Conservation (phyloP, 2,888 invertebrate genomes). For the Toxonevra muliebris region DNA sequence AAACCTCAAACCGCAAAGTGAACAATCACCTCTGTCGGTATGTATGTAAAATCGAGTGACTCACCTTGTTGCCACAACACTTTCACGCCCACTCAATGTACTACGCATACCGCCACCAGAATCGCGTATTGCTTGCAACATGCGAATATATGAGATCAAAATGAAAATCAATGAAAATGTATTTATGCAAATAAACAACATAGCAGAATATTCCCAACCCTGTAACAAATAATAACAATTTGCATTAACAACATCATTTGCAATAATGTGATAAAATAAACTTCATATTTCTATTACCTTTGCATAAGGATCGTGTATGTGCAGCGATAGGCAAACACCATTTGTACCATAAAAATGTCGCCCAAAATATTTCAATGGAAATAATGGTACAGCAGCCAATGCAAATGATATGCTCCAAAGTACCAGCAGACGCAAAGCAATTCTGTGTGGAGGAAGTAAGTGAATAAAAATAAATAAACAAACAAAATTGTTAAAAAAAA, state of each 20-base stretch:
- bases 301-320: constrained; percentile 71
- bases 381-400: constrained; percentile 67
- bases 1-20: not conserved
- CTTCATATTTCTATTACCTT: constrained; percentile 56
- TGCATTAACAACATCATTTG: not conserved
- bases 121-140: constrained; percentile 69
- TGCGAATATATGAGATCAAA: constrained; percentile 68
- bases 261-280: not conserved
- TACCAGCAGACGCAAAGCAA: constrained; percentile 65
- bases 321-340: constrained; percentile 70
- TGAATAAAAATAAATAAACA: not conserved
- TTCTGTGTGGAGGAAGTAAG: constrained; percentile 52
- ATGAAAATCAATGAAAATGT: constrained; percentile 69
- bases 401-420: constrained; percentile 67
- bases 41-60: constrained; percentile 13
- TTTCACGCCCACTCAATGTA: constrained; percentile 69
- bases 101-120: constrained; percentile 70
- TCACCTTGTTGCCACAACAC: constrained; percentile 68
- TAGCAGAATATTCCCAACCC: constrained; percentile 72
- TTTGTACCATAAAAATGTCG: constrained; percentile 70
- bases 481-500: not conserved
- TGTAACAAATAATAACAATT: constrained; percentile 40
- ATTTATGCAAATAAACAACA: constrained; percentile 69
- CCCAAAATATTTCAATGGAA: constrained; percentile 67
- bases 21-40: not conserved